phyloP scores from a whole-genome alignment of 1,140 invertebrate genomes.

The Neoseiulus cucumeris region DNA sequence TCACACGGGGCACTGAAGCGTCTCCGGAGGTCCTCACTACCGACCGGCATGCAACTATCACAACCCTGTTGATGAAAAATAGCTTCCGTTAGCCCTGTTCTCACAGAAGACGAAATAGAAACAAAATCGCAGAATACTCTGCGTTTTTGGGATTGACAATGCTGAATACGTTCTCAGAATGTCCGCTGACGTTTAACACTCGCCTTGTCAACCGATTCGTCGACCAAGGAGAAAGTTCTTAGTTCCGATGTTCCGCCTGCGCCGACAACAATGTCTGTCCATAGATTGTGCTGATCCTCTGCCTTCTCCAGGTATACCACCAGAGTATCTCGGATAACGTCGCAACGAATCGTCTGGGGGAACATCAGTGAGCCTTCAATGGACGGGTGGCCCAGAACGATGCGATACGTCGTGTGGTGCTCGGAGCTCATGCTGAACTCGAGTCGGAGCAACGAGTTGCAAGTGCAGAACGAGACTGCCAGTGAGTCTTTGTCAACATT shows the following conservation, averaged over 20 bases:
- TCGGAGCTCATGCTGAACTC: neutral
- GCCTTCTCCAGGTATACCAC: neutral
- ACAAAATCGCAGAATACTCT: too few species aligned
- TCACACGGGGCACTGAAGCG: conserved; percentile 5
- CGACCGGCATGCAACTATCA: neutral
- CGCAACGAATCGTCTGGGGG: neutral
- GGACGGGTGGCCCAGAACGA: conserved; percentile 6
- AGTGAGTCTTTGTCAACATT: neutral
- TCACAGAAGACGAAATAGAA: too few species aligned
- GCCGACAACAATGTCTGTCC: neutral
- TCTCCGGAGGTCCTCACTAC: neutral
- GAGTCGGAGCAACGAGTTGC: neutral
- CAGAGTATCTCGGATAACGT: neutral
- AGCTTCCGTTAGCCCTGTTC: too few species aligned
- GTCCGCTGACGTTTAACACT: too few species aligned
- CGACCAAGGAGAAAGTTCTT: neutral
- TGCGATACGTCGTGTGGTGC: neutral
- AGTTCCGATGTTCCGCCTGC: neutral
- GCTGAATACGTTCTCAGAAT: too few species aligned
- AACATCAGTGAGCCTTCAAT: conserved; percentile 3
- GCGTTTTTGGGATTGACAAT: too few species aligned
- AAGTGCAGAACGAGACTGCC: neutral
- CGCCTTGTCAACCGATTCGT: neutral
- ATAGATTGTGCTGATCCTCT: neutral
- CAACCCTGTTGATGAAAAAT: neutral